phyloP scores from a whole-genome alignment of 2,113 vertebrate genomes.

The mouse (Mus musculus) region GRCm39 chr3:32453001-32453500 shows the following conservation, averaged over 20 bases:
- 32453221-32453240: constrained; percentile 58
- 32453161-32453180: constrained; percentile 31
- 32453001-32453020: neutral
- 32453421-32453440: constrained; percentile 51
- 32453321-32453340: constrained; percentile 58
- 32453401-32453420: constrained; percentile 45
- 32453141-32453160: constrained; percentile 51
- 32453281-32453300: constrained; percentile 68
- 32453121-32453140: neutral
- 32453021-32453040: neutral
- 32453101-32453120: constrained; percentile 53
- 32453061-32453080: constrained; percentile 45
- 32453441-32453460: constrained; percentile 47
- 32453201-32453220: constrained; percentile 14
- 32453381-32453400: constrained; percentile 57
- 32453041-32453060: neutral
- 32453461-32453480: constrained; percentile 25
- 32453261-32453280: constrained; percentile 71
- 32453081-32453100: constrained; percentile 65
- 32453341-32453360: constrained; percentile 57
- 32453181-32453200: constrained; percentile 15
- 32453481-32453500: constrained; percentile 1
- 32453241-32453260: constrained; percentile 66
- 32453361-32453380: constrained; percentile 51
- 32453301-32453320: constrained; percentile 62